Evolutionary conservation across 1,140 invertebrate species (phyloP), one percentile per base, ranked within the genome.

Genomic region (Ericerus pela): DNA sequence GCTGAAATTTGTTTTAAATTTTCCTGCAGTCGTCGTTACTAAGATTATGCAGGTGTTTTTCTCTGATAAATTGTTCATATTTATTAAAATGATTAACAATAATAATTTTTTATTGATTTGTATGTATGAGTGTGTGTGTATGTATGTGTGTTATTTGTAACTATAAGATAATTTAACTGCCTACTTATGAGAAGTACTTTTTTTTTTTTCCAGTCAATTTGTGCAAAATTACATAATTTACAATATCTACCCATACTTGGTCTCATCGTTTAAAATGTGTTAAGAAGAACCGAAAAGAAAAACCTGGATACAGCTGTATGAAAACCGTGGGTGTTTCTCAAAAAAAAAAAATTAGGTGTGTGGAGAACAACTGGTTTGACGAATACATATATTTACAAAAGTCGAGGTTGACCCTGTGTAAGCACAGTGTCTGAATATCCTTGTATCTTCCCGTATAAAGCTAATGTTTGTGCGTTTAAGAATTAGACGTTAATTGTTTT

Each of bases 161-260:
- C n/a, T n/a, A n/a, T n/a, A n/a, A n/a, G n/a, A n/a, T n/a, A n/a
- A n/a, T n/a, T n/a, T n/a, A n/a, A n/a, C n/a, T n/a, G n/a, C n/a
- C n/a, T n/a, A n/a, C n/a, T n/a, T n/a, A n/a, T n/a, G n/a, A n/a
- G n/a, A n/a, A n/a, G n/a, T n/a, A n/a, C n/a, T n/a, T n/a, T n/a
- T n/a, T n/a, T n/a, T n/a, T n/a, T n/a, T n/a, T n/a, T n/a, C n/a
- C n/a, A n/a, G n/a, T n/a, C n/a, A n/a, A n/a, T n/a, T n/a, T n/a
- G n/a, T n/a, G n/a, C n/a, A n/a, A n/a, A n/a, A n/a, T n/a, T n/a
- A n/a, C n/a, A n/a, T n/a, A n/a, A n/a, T n/a, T n/a, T n/a, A n/a
- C n/a, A n/a, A n/a, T n/a, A n/a, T n/a, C n/a, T n/a, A n/a, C 41
- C 41, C 41, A 47, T 47, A 47, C 22, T 47, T 47, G 41, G 41